Conservation (phyloP, 2,888 invertebrate species). For the Nomada lathburiana region DNA sequence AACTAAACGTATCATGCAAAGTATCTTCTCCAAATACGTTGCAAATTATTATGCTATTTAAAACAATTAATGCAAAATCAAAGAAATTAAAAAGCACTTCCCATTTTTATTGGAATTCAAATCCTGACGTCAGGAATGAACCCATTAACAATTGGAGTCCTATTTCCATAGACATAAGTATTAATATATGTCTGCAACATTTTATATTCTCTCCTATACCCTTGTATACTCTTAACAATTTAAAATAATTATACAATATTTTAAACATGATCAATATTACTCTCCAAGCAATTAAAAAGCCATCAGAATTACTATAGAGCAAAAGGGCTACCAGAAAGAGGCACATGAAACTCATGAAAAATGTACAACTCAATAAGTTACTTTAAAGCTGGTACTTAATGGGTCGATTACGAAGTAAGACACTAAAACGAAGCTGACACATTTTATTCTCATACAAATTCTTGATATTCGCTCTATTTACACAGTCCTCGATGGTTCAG, state of each 20-base stretch:
- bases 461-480: constrained; percentile 1
- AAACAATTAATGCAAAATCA: background rate
- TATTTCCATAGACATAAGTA: background rate
- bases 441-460: constrained; percentile 55
- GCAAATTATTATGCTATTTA: background rate
- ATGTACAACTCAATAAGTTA: background rate
- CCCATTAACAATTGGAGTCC: background rate
- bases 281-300: background rate
- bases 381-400: constrained; percentile 21
- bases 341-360: background rate
- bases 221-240: background rate
- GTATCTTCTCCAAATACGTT: background rate
- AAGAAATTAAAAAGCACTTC: background rate
- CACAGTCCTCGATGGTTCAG: constrained; percentile 4
- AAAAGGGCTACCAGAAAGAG: background rate
- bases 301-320: background rate
- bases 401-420: constrained; percentile 42
- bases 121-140: background rate
- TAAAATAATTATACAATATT: background rate
- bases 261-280: background rate
- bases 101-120: background rate
- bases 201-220: background rate
- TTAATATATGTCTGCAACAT: background rate
- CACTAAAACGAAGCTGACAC: constrained; percentile 57
- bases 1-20: background rate